phyloP scores from a whole-genome alignment of 2,113 vertebrate species.

The Rhinopomastus cyanomelas region DNA sequence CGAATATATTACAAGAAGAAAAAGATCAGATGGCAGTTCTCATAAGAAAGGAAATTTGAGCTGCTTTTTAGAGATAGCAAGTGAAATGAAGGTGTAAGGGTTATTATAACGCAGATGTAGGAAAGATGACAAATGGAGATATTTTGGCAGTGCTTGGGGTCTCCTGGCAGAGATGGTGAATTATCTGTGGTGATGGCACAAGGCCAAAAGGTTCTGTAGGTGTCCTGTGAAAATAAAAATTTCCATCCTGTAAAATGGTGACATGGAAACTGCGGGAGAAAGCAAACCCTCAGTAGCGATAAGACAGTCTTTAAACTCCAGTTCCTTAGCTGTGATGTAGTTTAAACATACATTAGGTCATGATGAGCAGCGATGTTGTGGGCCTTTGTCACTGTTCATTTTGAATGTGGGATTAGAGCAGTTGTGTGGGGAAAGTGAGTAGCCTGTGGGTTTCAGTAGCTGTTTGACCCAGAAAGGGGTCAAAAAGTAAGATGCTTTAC shows the following conservation, averaged over 20 bases:
- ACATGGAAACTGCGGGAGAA: neutral
- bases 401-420: neutral
- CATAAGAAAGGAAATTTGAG: conserved; percentile 35
- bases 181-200: conserved; percentile 1
- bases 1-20: conserved; percentile 22
- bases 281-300: neutral
- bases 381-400: neutral
- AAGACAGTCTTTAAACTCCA: neutral
- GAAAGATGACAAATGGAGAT: conserved; percentile 1
- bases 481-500: neutral
- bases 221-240: conserved; percentile 16
- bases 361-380: rapidly evolving
- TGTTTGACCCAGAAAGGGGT: neutral
- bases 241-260: neutral
- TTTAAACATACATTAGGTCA: neutral
- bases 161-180: neutral
- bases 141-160: neutral
- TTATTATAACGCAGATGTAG: conserved; percentile 1
- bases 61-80: conserved; percentile 38
- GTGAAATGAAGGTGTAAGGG: conserved; percentile 16
- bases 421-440: neutral
- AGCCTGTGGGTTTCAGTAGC: rapidly evolving
- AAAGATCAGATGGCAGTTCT: conserved; percentile 31
- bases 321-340: neutral
- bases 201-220: neutral